phyloP scores from a whole-genome alignment of 2,113 vertebrate species.

The Tragulus kanchil region DNA sequence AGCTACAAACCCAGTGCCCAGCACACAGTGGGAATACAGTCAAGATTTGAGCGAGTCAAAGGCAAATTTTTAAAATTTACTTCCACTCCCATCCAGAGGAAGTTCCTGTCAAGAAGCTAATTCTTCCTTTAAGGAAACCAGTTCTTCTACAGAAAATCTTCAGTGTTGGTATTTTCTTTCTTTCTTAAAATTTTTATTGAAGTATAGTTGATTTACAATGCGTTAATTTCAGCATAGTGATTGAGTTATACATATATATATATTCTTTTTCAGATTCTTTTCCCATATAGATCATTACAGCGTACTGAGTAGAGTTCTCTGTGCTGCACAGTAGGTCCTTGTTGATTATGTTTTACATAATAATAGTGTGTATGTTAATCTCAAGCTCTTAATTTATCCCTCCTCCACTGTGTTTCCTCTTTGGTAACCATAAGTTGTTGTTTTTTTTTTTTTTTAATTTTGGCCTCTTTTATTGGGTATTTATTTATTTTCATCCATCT shows the following conservation, averaged over 20 bases:
- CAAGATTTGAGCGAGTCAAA: not conserved
- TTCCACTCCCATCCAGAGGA: not conserved
- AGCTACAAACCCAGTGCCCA: not conserved
- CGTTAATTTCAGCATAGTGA: not conserved
- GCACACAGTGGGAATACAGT: not conserved
- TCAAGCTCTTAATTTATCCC: not conserved
- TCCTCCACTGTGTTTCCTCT: not conserved
- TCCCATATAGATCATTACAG: not conserved
- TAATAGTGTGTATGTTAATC: not conserved
- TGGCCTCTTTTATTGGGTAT: no score
- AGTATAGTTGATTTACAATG: not conserved
- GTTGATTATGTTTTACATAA: not conserved
- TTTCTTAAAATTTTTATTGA: not conserved
- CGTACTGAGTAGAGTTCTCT: not conserved
- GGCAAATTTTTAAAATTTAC: not conserved
- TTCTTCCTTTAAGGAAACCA: slow-evolving; percentile 35
- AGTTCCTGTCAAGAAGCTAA: not conserved
- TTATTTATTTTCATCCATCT: no score
- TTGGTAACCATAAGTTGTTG: not conserved
- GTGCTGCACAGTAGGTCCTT: not conserved
- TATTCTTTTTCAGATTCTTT: not conserved
- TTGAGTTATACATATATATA: not conserved
- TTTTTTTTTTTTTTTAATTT: no score
- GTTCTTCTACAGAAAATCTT: not conserved
- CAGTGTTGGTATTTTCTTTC: not conserved